phyloP scores from a whole-genome alignment of 2,888 invertebrate genomes.

The Epinotia bilunana region DNA sequence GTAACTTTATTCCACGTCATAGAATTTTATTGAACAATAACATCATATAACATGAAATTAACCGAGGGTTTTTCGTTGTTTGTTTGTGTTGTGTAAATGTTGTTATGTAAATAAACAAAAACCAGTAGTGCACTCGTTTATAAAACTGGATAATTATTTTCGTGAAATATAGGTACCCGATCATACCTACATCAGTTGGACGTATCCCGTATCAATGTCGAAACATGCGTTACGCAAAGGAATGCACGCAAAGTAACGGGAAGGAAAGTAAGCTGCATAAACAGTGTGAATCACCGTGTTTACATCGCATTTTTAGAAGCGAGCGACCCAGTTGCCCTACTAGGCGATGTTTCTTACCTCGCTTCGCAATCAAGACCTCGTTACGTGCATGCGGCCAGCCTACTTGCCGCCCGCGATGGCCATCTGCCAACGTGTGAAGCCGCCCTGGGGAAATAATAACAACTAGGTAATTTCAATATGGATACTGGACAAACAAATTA shows the following conservation, averaged over 20 bases:
- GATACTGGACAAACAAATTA: slow-evolving; percentile 28
- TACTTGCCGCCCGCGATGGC: slow-evolving; percentile 67
- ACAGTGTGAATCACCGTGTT: slow-evolving; percentile 60
- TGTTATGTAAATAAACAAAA: not conserved
- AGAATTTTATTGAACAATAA: not conserved
- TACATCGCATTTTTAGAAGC: slow-evolving; percentile 62
- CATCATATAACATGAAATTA: not conserved
- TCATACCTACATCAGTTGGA: slow-evolving; percentile 20
- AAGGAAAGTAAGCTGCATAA: slow-evolving; percentile 57
- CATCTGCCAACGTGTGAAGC: slow-evolving; percentile 60
- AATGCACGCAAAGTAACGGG: slow-evolving; percentile 48
- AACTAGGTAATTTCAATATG: slow-evolving; percentile 36
- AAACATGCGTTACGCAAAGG: slow-evolving; percentile 48
- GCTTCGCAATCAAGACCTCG: slow-evolving; percentile 71
- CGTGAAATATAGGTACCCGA: slow-evolving; percentile 5
- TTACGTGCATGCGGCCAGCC: slow-evolving; percentile 66
- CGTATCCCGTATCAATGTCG: slow-evolving; percentile 30
- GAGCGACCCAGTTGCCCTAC: slow-evolving; percentile 60
- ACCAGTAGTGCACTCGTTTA: not conserved
- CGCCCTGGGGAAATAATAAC: slow-evolving; percentile 58
- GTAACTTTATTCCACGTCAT: slow-evolving; percentile 13
- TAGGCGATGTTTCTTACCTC: slow-evolving; percentile 71
- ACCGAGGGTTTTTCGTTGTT: not conserved
- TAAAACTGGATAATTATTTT: not conserved
- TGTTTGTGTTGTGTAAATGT: not conserved